Evolutionary conservation across 2,113 vertebrate genomes (phyloP).

Genomic region (Rhinichthys klamathensis): DNA sequence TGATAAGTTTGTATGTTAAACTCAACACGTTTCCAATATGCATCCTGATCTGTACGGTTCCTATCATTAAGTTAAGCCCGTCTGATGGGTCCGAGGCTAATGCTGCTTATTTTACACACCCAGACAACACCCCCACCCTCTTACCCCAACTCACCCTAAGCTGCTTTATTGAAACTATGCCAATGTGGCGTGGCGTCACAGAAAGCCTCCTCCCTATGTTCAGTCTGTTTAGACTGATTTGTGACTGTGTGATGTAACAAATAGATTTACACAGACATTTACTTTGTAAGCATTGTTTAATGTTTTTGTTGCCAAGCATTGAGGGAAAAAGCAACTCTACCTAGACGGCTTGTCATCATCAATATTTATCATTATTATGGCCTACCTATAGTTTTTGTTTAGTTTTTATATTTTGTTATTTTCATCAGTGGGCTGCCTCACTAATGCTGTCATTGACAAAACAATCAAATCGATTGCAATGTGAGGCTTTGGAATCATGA

Average conservation of each 20-base stretch:
- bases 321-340: background rate
- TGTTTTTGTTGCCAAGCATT: background rate
- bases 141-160: conserved; percentile 38
- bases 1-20: background rate
- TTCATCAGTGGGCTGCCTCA: background rate
- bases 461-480: background rate
- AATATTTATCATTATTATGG: no score
- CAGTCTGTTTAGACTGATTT: background rate
- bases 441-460: background rate
- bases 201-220: conserved; percentile 19
- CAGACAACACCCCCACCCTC: conserved; percentile 10
- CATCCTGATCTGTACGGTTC: conserved; percentile 2
- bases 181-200: conserved; percentile 25
- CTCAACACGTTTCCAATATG: conserved; percentile 1
- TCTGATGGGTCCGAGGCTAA: conserved; percentile 49
- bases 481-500: background rate
- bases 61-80: conserved; percentile 41
- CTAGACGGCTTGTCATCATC: background rate
- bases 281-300: background rate
- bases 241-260: conserved; percentile 4
- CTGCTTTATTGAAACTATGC: conserved; percentile 48
- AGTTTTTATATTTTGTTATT: background rate
- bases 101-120: conserved; percentile 36
- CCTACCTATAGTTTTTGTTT: no score
- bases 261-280: background rate